phyloP scores from a whole-genome alignment of 2,888 invertebrate species.

The Vandiemenella viatica region DNA sequence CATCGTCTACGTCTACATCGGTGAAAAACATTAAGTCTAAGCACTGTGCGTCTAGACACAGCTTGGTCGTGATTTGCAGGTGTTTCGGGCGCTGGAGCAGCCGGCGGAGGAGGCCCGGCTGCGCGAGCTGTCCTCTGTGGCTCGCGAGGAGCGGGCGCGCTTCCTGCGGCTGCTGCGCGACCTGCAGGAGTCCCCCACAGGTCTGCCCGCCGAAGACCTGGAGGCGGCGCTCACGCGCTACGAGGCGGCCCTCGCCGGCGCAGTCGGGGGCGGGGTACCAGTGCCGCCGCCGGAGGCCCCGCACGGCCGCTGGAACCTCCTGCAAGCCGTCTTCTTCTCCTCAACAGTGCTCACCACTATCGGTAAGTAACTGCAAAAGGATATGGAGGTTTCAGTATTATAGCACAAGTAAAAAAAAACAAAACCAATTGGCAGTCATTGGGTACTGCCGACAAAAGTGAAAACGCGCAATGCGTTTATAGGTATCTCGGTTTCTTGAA shows the following conservation, averaged over 20 bases:
- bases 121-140: constrained; percentile 26
- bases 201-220: constrained; percentile 1
- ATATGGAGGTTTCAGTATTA: too few relatives aligned
- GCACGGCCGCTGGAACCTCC: constrained; percentile 47
- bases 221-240: constrained; percentile 24
- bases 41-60: neutral
- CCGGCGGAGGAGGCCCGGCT: constrained; percentile 59
- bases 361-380: constrained; percentile 37
- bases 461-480: too few relatives aligned
- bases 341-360: constrained; percentile 84
- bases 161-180: constrained; percentile 46
- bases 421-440: too few relatives aligned
- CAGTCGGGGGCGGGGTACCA: constrained; percentile 50
- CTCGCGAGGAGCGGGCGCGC: constrained; percentile 37
- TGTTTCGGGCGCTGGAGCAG: constrained; percentile 62
- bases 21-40: too few relatives aligned
- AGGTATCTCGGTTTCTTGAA: too few relatives aligned
- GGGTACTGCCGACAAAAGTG: too few relatives aligned
- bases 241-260: constrained; percentile 46
- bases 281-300: constrained; percentile 19
- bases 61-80: constrained; percentile 27
- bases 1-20: too few relatives aligned
- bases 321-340: constrained; percentile 77
- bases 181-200: constrained; percentile 33
- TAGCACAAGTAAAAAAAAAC: too few relatives aligned